phyloP scores from a whole-genome alignment of 1,140 invertebrate genomes.

The Neodiprion virginianus region DNA sequence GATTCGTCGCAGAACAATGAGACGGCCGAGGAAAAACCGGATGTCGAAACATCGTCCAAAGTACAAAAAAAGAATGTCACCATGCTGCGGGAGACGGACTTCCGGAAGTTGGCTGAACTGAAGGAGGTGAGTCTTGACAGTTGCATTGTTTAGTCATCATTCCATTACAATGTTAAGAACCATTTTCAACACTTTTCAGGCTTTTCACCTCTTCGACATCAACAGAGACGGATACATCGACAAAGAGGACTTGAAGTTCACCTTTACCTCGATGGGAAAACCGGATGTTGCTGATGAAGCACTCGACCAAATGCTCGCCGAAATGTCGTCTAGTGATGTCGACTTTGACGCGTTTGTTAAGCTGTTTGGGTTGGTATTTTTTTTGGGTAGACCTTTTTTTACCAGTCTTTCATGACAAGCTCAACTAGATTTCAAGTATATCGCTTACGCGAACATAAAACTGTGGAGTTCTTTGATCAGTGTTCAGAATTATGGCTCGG shows the following conservation, averaged over 20 bases:
- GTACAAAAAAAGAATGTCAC: neutral
- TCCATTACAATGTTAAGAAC: too few relatives aligned
- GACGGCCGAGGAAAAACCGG: neutral
- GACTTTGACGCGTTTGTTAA: slow-evolving; percentile 69
- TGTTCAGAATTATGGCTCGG: neutral
- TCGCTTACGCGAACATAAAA: too few relatives aligned
- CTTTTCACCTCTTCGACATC: slow-evolving; percentile 67
- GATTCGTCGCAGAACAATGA: neutral
- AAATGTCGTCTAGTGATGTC: slow-evolving; percentile 66
- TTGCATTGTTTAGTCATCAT: neutral
- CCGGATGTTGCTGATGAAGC: slow-evolving; percentile 60
- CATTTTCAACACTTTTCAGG: slow-evolving; percentile 48
- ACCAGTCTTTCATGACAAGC: too few relatives aligned
- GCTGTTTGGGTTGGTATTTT: slow-evolving; percentile 56
- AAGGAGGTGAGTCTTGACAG: slow-evolving; percentile 12
- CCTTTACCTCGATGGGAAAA: slow-evolving; percentile 64
- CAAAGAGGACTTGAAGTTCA: slow-evolving; percentile 64
- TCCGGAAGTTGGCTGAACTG: slow-evolving; percentile 18
- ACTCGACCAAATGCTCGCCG: slow-evolving; percentile 65
- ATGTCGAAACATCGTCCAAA: neutral
- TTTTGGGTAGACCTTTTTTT: neutral
- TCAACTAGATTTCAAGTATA: too few relatives aligned
- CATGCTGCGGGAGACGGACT: slow-evolving; percentile 7
- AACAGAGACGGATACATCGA: slow-evolving; percentile 68
- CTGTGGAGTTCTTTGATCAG: neutral